phyloP scores from a whole-genome alignment of 2,888 invertebrate genomes.

The Rhamnusium bicolor region DNA sequence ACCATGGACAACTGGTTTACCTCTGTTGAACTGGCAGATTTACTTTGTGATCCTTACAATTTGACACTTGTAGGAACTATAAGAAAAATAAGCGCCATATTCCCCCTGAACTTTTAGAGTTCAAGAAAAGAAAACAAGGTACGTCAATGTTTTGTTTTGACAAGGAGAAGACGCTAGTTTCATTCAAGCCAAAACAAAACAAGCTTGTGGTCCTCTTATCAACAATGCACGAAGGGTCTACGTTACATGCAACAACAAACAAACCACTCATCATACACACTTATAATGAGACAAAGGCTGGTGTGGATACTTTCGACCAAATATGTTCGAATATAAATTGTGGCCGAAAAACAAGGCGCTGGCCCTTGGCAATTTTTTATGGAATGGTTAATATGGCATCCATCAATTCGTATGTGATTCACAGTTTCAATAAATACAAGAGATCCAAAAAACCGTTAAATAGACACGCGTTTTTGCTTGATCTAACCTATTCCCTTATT shows the following conservation, averaged over 20 bases:
- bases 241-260: neutral
- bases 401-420: neutral
- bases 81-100: neutral
- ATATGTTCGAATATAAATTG: conserved; percentile 34
- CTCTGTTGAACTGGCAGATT: neutral
- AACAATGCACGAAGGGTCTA: conserved; percentile 18
- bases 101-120: neutral
- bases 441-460: too few relatives aligned
- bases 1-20: conserved; percentile 14
- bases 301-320: conserved; percentile 38
- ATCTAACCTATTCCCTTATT: too few relatives aligned
- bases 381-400: neutral
- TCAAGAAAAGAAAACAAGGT: neutral
- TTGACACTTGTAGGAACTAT: neutral
- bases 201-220: neutral
- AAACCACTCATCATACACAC: conserved; percentile 34
- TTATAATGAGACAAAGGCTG: conserved; percentile 38
- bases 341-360: conserved; percentile 36
- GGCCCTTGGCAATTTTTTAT: conserved; percentile 33
- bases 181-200: neutral
- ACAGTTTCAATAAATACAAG: too few relatives aligned
- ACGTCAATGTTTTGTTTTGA: neutral
- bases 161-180: neutral
- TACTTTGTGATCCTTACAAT: neutral
- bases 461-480: too few relatives aligned